Conservation (phyloP, 1,140 invertebrate species). For the Papilio glaucus region DNA sequence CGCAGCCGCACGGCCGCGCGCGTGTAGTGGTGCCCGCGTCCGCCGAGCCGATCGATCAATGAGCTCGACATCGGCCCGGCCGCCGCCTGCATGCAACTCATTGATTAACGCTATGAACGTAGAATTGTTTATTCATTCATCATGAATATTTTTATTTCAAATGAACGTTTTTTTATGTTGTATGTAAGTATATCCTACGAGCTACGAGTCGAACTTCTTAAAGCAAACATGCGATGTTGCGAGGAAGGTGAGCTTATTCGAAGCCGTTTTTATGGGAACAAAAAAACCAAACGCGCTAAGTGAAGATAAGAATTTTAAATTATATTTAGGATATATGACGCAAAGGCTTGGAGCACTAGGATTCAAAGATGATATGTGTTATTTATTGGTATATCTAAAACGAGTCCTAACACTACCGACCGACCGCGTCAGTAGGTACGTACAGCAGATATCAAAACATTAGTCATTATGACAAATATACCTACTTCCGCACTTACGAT, state of each 20-base stretch:
- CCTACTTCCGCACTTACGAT: constrained; percentile 36
- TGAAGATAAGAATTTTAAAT: background rate
- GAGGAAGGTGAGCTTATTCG: background rate
- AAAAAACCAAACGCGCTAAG: background rate
- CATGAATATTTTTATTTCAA: constrained; percentile 79
- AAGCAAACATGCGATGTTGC: constrained; percentile 39
- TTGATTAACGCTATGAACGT: constrained; percentile 83
- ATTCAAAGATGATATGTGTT: background rate
- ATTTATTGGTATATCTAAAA: background rate
- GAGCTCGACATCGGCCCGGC: constrained; percentile 76
- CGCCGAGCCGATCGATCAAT: constrained; percentile 81
- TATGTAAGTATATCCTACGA: constrained; percentile 49
- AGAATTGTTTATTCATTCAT: constrained; percentile 83
- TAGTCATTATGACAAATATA: constrained; percentile 36
- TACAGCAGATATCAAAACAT: constrained; percentile 32
- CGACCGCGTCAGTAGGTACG: background rate
- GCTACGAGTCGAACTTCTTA: constrained; percentile 51
- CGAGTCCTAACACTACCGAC: background rate
- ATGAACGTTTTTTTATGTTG: constrained; percentile 65
- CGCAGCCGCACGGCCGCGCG: constrained; percentile 53
- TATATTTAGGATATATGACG: background rate
- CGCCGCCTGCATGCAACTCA: constrained; percentile 80
- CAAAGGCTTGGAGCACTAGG: background rate
- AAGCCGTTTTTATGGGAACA: background rate
- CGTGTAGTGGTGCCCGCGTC: constrained; percentile 62